Evolutionary conservation across 2,113 vertebrate species (phyloP).

Genomic region (Macaca nemestrina): DNA sequence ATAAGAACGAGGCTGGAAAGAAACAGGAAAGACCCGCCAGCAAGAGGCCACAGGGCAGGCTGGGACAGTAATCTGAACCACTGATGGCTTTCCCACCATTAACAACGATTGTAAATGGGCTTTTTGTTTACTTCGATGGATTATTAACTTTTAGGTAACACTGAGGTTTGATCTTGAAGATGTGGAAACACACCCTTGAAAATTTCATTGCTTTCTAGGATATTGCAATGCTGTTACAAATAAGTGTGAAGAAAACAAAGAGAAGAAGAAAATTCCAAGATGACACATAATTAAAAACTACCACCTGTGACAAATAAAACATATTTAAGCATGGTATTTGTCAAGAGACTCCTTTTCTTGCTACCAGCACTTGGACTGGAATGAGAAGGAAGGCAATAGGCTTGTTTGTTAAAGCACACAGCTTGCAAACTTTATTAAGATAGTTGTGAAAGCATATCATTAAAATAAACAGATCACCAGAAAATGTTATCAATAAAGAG

Average conservation of each 20-base stretch:
- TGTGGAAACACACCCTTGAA: not conserved
- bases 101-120: not conserved
- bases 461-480: not conserved
- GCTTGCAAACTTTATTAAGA: slow-evolving; percentile 28
- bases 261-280: not conserved
- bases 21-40: rapidly evolving
- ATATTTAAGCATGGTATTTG: not conserved
- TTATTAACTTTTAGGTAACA: not conserved
- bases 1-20: not conserved
- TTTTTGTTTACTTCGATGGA: not conserved
- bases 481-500: slow-evolving; percentile 14
- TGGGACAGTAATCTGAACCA: not conserved
- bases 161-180: not conserved
- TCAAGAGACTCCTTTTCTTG: too few species aligned
- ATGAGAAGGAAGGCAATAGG: slow-evolving; percentile 26
- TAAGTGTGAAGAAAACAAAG: not conserved
- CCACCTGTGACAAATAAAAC: not conserved
- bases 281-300: not conserved
- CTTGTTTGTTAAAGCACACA: slow-evolving; percentile 77
- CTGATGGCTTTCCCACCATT: too few species aligned
- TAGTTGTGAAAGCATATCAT: not conserved
- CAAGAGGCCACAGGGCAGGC: rapidly evolving
- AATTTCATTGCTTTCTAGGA: not conserved
- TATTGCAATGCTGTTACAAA: not conserved
- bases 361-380: not conserved